Evolutionary conservation across 2,888 invertebrate species (phyloP).

Genomic region (Pristionchus mayeri): DNA sequence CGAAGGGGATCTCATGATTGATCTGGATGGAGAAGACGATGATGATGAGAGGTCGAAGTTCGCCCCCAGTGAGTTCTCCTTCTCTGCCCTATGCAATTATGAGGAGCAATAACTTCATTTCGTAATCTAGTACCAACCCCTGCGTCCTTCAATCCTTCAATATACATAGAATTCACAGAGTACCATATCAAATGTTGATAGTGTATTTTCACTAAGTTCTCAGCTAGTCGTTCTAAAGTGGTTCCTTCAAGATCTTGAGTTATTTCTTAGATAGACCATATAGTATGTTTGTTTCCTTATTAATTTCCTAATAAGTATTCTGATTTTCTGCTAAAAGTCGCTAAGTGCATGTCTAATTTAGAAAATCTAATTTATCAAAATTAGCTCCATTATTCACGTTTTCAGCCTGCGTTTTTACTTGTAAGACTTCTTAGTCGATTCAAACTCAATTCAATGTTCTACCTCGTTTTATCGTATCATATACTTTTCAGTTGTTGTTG

Average conservation of each 20-base stretch:
- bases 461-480: conserved; percentile 19
- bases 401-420: conserved; percentile 25
- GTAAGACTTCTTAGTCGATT: neutral
- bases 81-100: conserved; percentile 15
- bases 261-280: neutral
- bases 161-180: conserved; percentile 6
- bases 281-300: conserved; percentile 1
- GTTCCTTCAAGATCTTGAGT: neutral
- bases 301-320: neutral
- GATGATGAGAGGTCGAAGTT: neutral
- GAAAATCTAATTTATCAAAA: neutral
- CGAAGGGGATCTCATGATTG: neutral
- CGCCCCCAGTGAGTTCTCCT: neutral
- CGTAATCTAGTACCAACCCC: neutral
- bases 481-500: neutral
- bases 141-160: neutral
- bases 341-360: neutral
- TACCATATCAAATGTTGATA: conserved; percentile 8
- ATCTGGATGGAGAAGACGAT: no score
- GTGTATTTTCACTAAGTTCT: conserved; percentile 7
- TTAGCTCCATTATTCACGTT: neutral
- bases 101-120: neutral
- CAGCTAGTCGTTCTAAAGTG: neutral
- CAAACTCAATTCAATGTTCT: neutral
- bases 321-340: neutral